Evolutionary conservation across 2,113 vertebrate genomes (phyloP), one percentile per base, ranked within the genome.

Genomic region (Phoxinus phoxinus): DNA sequence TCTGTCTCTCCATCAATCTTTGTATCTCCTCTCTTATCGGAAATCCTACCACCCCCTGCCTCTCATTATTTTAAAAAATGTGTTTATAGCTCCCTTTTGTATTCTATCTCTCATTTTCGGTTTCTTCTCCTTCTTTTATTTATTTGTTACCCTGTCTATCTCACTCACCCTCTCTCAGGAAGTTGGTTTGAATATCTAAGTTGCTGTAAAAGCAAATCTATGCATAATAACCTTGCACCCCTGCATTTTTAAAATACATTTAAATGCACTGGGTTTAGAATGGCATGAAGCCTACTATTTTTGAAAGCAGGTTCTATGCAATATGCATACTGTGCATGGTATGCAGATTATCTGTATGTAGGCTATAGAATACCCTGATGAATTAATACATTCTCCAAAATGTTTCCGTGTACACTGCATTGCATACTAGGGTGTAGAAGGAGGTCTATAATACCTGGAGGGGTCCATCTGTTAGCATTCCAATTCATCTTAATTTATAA

Each of bases 151-250:
- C 56, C 63, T 77, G 51, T 72, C 78, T 41, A 21, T 76, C 61
- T 30, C 21, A 86, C 82, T 80, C 82, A 85, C 87, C 81, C 89
- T 92, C 93, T 93, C 92, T 86, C 44, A 90, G 92, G 93, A 93
- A 93, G 93, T 94, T 92, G 92, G 91, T 93, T 90, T 93, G 92
- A 92, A 92, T 93, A 90, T 92, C 63, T 85, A 86, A 88, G 86
- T 56, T 88, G 83, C 83, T 86, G 81, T 74, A 82, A 88, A 88
- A 65, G 80, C 79, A 88, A 80, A 87, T 86, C 61, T 87, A 80
- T 86, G 71, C 79, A 85, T 85, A 71, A 82, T 82, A 88, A 74
- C 86, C 82, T 51, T 72, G 67, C 78, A 77, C 81, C 37, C 6
- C 78, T 37, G 84, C 41, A 73, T 61, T 84, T 25, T 35, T 65